Percentiles rank a stretch among this genome's conserved stretches.
Conservation (phyloP, 2,113 vertebrate genomes). For the Callipepla californica region DNA sequence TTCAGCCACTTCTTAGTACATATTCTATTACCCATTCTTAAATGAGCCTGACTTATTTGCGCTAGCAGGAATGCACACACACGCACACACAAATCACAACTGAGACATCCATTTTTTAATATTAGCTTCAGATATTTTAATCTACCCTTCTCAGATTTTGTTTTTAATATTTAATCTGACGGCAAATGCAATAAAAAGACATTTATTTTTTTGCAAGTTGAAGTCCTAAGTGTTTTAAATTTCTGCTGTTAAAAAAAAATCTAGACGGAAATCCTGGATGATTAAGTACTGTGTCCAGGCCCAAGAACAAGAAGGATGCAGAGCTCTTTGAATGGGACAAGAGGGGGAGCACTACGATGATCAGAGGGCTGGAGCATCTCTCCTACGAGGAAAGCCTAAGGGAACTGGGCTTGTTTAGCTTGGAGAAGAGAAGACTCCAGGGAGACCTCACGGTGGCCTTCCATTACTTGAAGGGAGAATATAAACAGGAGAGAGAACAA, state of each 20-base stretch:
- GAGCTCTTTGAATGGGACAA: no score
- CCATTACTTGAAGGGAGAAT: no score
- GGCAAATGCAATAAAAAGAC: background rate
- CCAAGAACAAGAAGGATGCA: no score
- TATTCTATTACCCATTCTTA: background rate
- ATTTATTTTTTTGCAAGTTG: background rate
- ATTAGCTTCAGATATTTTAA: constrained; percentile 6
- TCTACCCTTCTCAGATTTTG: background rate
- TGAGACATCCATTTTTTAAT: background rate
- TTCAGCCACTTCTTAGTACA: background rate
- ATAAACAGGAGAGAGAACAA: no score
- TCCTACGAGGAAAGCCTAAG: no score
- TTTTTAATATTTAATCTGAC: constrained; percentile 9
- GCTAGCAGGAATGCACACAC: background rate
- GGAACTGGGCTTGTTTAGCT: no score
- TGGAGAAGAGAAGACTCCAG: no score
- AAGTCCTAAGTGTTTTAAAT: background rate
- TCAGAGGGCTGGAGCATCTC: no score
- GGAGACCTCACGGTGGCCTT: no score
- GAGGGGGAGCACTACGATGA: no score
- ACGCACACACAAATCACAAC: background rate
- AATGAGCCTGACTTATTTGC: background rate
- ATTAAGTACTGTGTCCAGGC: no score
- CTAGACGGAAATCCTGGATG: background rate
- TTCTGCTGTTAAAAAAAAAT: background rate